A percentile compares a stretch with the other conserved stretches of the same genome.
These are phyloP conservation scores for Halocynthia roretzi DNA, from an alignment of 23 tunicate genomes.

Conservation along the genomic window DNA sequence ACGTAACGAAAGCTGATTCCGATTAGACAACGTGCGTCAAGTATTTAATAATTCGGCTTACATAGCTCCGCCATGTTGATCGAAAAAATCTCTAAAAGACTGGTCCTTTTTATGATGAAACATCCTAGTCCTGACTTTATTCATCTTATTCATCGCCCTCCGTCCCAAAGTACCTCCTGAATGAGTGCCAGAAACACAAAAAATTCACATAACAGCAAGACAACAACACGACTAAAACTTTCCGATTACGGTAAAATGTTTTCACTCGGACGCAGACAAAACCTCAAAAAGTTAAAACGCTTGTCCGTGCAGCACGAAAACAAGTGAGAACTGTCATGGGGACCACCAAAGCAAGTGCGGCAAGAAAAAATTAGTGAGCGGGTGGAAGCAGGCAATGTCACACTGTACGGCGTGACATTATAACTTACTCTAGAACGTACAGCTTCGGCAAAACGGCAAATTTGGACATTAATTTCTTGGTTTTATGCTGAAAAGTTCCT, in stretches of 20 bases:
- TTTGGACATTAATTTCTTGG: slow-evolving; percentile 45
- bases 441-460: slow-evolving; percentile 48
- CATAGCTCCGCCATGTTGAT: slow-evolving; percentile 17
- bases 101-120: slow-evolving; percentile 6
- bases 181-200: too few species aligned
- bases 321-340: too few species aligned
- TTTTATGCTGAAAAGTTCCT: slow-evolving; percentile 26
- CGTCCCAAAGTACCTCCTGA: slow-evolving; percentile 25
- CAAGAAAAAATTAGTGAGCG: too few species aligned
- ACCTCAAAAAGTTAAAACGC: too few species aligned
- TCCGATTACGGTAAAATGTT: too few species aligned
- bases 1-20: neutral
- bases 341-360: too few species aligned
- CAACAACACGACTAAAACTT: too few species aligned
- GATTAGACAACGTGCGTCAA: neutral
- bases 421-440: slow-evolving; percentile 36
- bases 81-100: slow-evolving; percentile 17
- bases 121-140: slow-evolving; percentile 20
- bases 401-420: neutral
- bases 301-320: too few species aligned
- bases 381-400: neutral
- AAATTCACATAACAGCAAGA: too few species aligned
- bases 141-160: slow-evolving; percentile 23
- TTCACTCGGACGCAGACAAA: too few species aligned
- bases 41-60: neutral